A percentile compares a stretch with the other conserved stretches of the same genome.
phyloP scores from a whole-genome alignment of 2,113 vertebrate genomes.

The Felis chaus region DNA sequence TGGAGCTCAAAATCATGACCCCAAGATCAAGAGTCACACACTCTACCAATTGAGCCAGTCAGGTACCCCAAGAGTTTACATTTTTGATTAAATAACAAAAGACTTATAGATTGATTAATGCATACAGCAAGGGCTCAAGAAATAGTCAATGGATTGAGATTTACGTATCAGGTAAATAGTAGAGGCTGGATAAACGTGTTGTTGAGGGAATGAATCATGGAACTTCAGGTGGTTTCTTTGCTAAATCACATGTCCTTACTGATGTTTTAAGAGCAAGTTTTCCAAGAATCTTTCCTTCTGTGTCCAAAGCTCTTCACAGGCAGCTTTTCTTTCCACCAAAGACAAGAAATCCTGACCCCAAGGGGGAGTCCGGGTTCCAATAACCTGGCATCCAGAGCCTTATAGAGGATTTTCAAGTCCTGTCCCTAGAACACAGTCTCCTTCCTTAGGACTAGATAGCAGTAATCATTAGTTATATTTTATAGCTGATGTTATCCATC shows the following conservation, averaged over 20 bases:
- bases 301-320: neutral
- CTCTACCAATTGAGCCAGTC: neutral
- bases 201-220: constrained; percentile 16
- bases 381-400: neutral
- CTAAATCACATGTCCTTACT: neutral
- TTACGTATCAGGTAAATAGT: neutral
- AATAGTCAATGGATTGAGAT: neutral
- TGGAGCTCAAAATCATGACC: neutral
- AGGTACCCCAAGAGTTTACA: neutral
- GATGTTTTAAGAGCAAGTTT: neutral
- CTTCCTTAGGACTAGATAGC: neutral
- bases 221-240: neutral
- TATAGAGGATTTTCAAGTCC: neutral
- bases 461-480: neutral
- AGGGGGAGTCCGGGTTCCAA: neutral
- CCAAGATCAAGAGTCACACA: neutral
- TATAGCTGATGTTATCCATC: neutral
- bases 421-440: neutral
- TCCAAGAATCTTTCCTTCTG: neutral
- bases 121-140: neutral
- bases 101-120: neutral
- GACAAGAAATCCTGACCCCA: neutral
- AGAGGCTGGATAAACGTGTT: neutral
- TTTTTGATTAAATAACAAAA: neutral
- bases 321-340: neutral